Evolutionary conservation across 2,797 vertebrate genomes (phyloP).

Genomic region (Macropus fuliginosus): DNA sequence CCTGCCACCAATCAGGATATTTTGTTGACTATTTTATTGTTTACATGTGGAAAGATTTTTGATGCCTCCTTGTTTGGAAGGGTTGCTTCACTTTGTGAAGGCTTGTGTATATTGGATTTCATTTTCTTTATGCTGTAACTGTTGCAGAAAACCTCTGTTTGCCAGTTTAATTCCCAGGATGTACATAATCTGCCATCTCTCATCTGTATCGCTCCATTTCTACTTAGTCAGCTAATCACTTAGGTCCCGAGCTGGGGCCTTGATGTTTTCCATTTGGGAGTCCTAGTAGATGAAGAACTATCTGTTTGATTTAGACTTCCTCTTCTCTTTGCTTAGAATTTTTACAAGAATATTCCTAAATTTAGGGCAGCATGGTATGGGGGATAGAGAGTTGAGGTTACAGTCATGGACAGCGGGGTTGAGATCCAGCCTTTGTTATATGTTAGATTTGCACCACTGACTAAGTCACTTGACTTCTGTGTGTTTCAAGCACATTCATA

Average conservation of each 20-base stretch:
- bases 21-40: conserved; percentile 24
- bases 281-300: conserved; percentile 56
- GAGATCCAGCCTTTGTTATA: neutral
- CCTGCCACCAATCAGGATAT: neutral
- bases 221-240: conserved; percentile 68
- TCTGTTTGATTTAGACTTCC: conserved; percentile 67
- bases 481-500: neutral
- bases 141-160: conserved; percentile 59
- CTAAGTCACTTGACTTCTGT: neutral
- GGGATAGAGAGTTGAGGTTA: neutral
- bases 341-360: conserved; percentile 53
- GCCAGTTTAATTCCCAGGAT: conserved; percentile 56
- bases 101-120: conserved; percentile 62
- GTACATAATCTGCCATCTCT: conserved; percentile 37
- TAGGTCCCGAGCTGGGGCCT: conserved; percentile 67
- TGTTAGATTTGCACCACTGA: neutral
- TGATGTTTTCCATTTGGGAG: conserved; percentile 71
- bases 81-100: conserved; percentile 7
- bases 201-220: conserved; percentile 54
- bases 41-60: neutral
- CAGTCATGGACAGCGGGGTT: neutral
- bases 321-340: conserved; percentile 44
- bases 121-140: conserved; percentile 56
- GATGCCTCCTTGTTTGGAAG: neutral
- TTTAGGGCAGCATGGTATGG: neutral